phyloP scores from a whole-genome alignment of 2,888 invertebrate species.

The Lasius platythorax region DNA sequence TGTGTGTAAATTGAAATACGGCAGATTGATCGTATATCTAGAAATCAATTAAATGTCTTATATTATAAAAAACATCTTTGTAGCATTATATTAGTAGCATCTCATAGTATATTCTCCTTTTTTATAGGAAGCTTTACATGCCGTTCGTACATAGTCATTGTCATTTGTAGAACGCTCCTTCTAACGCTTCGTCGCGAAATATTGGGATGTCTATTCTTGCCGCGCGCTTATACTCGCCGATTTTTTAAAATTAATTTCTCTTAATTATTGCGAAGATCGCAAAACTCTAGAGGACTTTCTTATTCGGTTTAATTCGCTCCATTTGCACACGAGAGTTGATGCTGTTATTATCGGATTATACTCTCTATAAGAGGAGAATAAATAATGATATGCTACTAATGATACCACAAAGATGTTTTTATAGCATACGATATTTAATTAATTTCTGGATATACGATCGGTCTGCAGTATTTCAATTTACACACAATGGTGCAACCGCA shows the following conservation, averaged over 20 bases:
- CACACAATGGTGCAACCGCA: slow-evolving; percentile 61
- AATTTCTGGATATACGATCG: slow-evolving; percentile 31
- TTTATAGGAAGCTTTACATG: no score
- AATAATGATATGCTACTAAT: neutral
- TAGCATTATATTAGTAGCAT: neutral
- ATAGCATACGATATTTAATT: slow-evolving; percentile 21
- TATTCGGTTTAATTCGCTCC: no score
- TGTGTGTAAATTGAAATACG: slow-evolving; percentile 58
- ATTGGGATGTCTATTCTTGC: no score
- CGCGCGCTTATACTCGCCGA: no score
- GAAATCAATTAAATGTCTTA: slow-evolving; percentile 37
- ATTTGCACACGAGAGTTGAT: no score
- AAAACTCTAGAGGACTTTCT: no score
- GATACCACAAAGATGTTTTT: neutral
- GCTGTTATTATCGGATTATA: no score
- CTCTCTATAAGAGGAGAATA: neutral
- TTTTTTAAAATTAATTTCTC: no score
- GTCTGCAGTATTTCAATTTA: slow-evolving; percentile 47
- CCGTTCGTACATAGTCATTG: no score
- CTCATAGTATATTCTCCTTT: neutral
- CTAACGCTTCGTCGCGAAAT: no score
- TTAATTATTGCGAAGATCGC: no score
- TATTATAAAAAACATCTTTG: neutral
- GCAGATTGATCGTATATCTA: slow-evolving; percentile 20
- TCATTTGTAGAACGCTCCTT: no score